phyloP scores from a whole-genome alignment of 1,140 invertebrate genomes.

The Drosophila sp. region DNA sequence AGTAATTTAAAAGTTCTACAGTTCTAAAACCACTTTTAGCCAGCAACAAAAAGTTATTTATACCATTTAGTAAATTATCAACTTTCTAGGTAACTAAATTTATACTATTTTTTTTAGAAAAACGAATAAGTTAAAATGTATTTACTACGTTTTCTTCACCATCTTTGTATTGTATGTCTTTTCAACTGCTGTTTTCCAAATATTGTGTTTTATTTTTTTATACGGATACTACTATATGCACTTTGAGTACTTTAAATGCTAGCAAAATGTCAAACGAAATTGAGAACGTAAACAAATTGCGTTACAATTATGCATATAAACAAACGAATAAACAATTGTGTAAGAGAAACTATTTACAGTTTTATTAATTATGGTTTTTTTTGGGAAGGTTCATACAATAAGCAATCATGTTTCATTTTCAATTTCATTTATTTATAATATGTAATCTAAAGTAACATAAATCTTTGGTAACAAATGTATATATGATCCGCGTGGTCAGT shows the following conservation, averaged over 20 bases:
- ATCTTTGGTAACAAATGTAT: constrained; percentile 58
- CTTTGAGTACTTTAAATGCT: constrained; percentile 67
- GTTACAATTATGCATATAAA: constrained; percentile 78
- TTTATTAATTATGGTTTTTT: constrained; percentile 1
- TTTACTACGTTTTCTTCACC: constrained; percentile 7
- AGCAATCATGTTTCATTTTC: background rate
- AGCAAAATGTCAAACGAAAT: constrained; percentile 77
- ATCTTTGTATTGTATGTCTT: constrained; percentile 4
- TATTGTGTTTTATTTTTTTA: constrained; percentile 38
- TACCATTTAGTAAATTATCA: constrained; percentile 26
- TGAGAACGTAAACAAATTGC: constrained; percentile 65
- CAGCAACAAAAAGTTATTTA: constrained; percentile 29
- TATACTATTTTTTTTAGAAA: constrained; percentile 17
- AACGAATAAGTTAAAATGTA: constrained; percentile 16
- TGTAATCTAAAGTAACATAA: constrained; percentile 7
- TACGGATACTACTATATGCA: constrained; percentile 49
- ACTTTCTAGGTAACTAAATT: constrained; percentile 25
- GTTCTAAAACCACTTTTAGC: constrained; percentile 21
- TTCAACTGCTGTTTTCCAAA: constrained; percentile 43
- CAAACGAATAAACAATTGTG: constrained; percentile 78
- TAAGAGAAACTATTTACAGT: constrained; percentile 50
- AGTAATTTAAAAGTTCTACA: constrained; percentile 23
- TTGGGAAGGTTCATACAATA: background rate
- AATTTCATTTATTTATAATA: background rate
- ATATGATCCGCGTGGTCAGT: constrained; percentile 38